Evolutionary conservation across 2,888 invertebrate genomes (phyloP), one percentile per base, ranked within the genome.

Genomic region (Maniola hyperantus): DNA sequence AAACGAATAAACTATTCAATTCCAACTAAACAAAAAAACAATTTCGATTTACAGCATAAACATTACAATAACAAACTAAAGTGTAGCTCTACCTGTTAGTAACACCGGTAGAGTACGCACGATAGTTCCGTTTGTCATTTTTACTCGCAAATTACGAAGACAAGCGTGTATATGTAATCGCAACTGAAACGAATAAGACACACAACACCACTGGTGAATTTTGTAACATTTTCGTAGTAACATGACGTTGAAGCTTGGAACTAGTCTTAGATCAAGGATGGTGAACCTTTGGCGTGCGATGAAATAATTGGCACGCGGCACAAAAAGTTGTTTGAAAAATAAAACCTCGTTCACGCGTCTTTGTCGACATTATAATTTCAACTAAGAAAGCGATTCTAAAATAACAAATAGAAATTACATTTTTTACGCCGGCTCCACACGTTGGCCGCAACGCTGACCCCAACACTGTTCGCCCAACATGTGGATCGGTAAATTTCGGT

Each of bases 81-180:
- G 18, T 44, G 63, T 65, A 72, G 18, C 15, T 73, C 74, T 79
- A 84, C 83, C 83, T 80, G 80, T 64, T 59, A 81, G 59, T 51
- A 80, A 62, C 20, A 83, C 20, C 62, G 78, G 79, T 13, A 81
- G 72, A 15, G 77, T 76, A 73, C 73, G 75, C 75, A 78, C 77
- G 63, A 78, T 55, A 13, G 77, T 78, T 33, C 54, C 68, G 66
- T 78, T 82, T 36, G 62, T 68, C 75, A 79, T 79, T 54, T 65
- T 70, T 66, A 50, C 55, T 51, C 44, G 15, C 44, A 15, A 13
- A 20, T 18, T 2, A 46, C 44, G 54, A 26, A 33, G 51, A 55
- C 58, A 55, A 62, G 15, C 11, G 51, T 5, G 44, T 42, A 48
- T 65, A 53, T 60, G 55, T 20, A 55, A 69, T 61, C 59, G 55